Percentiles rank a stretch among this genome's conserved stretches.
Conservation (phyloP, 2,113 vertebrate species). For the Pithys albifrons region DNA sequence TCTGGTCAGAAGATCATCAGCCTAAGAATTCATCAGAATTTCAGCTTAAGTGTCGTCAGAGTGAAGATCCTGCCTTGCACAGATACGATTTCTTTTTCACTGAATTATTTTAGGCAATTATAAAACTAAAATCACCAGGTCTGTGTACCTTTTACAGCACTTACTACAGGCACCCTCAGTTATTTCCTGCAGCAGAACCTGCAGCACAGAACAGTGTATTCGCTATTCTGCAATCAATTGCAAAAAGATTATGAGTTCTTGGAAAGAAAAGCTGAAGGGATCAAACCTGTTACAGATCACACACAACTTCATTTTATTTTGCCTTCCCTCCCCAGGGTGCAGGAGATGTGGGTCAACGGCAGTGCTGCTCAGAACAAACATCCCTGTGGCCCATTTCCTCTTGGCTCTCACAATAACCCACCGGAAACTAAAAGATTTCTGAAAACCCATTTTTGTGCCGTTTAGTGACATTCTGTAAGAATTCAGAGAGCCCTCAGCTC, state of each 20-base stretch:
- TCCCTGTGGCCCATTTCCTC: neutral
- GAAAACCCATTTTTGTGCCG: neutral
- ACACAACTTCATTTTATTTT: neutral
- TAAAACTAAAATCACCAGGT: neutral
- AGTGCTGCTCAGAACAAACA: neutral
- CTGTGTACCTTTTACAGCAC: neutral
- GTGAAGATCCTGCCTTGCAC: fast-evolving
- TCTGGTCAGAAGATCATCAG: neutral
- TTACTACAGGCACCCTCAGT: neutral
- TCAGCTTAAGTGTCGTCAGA: neutral
- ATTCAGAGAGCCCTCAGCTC: neutral
- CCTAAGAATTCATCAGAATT: neutral
- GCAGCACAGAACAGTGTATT: neutral
- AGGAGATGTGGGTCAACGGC: neutral
- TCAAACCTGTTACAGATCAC: neutral
- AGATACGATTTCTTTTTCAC: neutral
- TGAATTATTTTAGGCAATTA: neutral
- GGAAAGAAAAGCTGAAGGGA: neutral
- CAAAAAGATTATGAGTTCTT: neutral
- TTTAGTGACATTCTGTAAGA: neutral
- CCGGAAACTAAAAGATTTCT: neutral
- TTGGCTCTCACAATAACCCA: neutral
- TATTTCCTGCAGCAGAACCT: neutral
- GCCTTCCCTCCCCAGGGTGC: neutral
- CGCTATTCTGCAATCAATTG: neutral